Conservation (phyloP, 2,888 invertebrate genomes). For the Oxycera nigricornis region DNA sequence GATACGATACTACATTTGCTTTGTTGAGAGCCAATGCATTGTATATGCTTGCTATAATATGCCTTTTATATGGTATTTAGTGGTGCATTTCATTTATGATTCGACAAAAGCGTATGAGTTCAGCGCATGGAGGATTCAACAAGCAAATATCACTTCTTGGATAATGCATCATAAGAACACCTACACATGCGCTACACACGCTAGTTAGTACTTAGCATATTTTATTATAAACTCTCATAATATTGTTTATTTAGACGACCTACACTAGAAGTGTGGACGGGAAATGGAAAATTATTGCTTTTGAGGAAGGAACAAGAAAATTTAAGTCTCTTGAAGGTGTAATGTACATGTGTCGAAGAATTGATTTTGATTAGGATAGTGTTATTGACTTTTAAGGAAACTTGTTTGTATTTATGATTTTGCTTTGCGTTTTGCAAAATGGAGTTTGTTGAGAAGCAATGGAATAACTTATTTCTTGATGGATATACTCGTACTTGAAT, state of each 20-base stretch:
- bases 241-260: slow-evolving; percentile 26
- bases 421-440: no score
- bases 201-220: slow-evolving; percentile 23
- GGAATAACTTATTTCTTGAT: no score
- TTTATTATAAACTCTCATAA: slow-evolving; percentile 30
- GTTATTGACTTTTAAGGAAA: no score
- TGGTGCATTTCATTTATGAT: slow-evolving; percentile 10
- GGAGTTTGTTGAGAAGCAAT: no score
- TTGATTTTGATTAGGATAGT: no score
- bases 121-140: slow-evolving; percentile 5
- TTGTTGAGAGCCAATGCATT: no score
- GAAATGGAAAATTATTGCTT: slow-evolving; percentile 14
- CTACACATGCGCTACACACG: slow-evolving; percentile 17
- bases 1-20: no score
- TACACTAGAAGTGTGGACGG: not conserved
- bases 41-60: not conserved
- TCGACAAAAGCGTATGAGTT: not conserved
- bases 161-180: slow-evolving; percentile 25
- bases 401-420: no score
- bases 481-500: no score
- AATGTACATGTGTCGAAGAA: no score
- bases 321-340: no score
- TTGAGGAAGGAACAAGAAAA: not conserved
- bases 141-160: slow-evolving; percentile 14
- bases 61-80: not conserved